A percentile compares a stretch with the other conserved stretches of the same genome.
These are phyloP conservation scores for Euleptes europaea DNA, from an alignment of 2,113 vertebrate genomes.

Conservation along the genomic window DNA sequence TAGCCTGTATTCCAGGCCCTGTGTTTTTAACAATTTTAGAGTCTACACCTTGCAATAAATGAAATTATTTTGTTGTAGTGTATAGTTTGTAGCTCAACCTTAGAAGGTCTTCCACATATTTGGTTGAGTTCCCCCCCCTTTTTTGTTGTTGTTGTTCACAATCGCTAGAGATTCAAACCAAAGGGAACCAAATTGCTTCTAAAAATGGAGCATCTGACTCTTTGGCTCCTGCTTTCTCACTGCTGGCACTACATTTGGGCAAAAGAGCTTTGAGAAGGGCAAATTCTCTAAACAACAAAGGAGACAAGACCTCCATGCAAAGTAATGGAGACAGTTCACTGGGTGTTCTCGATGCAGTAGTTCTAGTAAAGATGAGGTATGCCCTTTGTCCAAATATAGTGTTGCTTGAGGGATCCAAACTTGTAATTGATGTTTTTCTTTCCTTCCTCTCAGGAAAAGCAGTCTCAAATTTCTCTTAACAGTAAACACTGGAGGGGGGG, in stretches of 20 bases:
- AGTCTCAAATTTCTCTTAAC: slow-evolving; percentile 47
- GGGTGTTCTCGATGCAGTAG: slow-evolving; percentile 67
- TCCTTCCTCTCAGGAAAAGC: slow-evolving; percentile 23
- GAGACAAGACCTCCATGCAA: slow-evolving; percentile 40
- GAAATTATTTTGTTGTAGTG: too few relatives aligned
- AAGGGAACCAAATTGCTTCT: not conserved
- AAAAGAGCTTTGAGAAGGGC: slow-evolving; percentile 41
- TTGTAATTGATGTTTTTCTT: slow-evolving; percentile 32
- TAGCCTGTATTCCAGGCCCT: too few relatives aligned
- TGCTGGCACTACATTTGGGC: slow-evolving; percentile 31
- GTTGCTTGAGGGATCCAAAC: slow-evolving; percentile 52
- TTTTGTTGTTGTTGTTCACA: too few relatives aligned
- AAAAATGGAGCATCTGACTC: not conserved
- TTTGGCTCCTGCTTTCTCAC: slow-evolving; percentile 33
- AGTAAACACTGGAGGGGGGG: slow-evolving; percentile 24
- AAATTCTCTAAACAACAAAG: slow-evolving; percentile 23
- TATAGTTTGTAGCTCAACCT: too few relatives aligned
- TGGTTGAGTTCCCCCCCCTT: too few relatives aligned
- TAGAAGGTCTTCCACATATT: too few relatives aligned
- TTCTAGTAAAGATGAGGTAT: slow-evolving; percentile 78
- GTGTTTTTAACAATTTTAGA: too few relatives aligned
- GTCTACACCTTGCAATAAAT: too few relatives aligned
- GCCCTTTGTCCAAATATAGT: slow-evolving; percentile 51
- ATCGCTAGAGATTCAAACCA: not conserved
- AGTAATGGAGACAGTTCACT: slow-evolving; percentile 58